Evolutionary conservation across 2,113 vertebrate species (phyloP), one percentile per base, ranked within the genome.

Genomic region (Onychorhynchus coronatus): DNA sequence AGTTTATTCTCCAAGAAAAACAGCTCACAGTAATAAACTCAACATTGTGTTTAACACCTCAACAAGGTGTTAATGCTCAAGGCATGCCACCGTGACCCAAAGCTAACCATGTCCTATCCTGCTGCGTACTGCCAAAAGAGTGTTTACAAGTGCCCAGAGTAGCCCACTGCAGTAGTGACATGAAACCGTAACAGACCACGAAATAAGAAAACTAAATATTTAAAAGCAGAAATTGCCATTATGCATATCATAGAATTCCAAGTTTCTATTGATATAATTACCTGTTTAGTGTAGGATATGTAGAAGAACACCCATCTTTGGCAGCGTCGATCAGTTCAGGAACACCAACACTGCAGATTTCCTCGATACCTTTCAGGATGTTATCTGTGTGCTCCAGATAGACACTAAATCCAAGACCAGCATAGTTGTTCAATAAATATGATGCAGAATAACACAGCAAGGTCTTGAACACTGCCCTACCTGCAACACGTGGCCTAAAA

Each of bases 201-300:
- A 75, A 89, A 53, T 35, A 66, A 85, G 24, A 92, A 65, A 93
- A 65, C 8, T 1, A 62, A 63, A 33, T 35, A 65, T 30, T 72
- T 41, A 53, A 70, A 82, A 78, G 47, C 13, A 89, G 52, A 81
- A 89, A 68, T 53, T 87, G n/a, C 25, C 63, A 67, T 9, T 52
- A 44, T 55, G 20, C 19, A 41, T 66, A 35, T 53, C 9, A 61
- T 2, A 30, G 50, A 65, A 73, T 47, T 50, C 7, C 8, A 94
- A 41, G 27, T 39, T 35, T 78, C 72, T 39, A 17, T 4, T 56
- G 33, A 78, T 85, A 13, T 12, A 41, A 46, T 94, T 98, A 99
- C 99, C 98, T 99, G 98, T 78, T 99, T 37, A 99, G 97, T 4
- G 99, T 99, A 75, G 99, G 99, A 87, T 99, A 99, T 2, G 98